These are phyloP conservation scores for Yponomeuta malinellus DNA, from an alignment of 2,888 invertebrate genomes.

Conservation along the genomic window DNA sequence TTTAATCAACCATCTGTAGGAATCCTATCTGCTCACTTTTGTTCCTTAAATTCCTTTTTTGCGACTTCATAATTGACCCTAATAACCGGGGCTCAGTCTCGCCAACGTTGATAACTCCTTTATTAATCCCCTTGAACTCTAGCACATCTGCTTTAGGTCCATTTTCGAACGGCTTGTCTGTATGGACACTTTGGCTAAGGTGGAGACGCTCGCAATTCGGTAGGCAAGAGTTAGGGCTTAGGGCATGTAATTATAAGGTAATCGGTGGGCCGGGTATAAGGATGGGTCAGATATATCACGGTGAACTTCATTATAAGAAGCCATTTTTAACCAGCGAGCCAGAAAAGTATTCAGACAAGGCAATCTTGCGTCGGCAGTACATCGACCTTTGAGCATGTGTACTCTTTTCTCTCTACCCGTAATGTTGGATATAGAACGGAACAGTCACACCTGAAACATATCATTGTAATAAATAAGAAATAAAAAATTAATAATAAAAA, in stretches of 20 bases:
- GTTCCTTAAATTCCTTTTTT: conserved; percentile 47
- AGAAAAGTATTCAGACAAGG: conserved; percentile 30
- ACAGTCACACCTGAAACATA: too few species aligned
- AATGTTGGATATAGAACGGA: too few species aligned
- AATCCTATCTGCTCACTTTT: conserved; percentile 48
- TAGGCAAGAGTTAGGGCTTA: conserved; percentile 30
- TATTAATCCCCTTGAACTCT: neutral
- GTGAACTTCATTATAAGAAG: conserved; percentile 26
- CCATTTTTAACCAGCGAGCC: neutral
- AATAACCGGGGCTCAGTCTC: conserved; percentile 52
- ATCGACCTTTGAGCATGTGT: too few species aligned
- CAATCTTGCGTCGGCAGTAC: conserved; percentile 8
- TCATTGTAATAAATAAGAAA: too few species aligned
- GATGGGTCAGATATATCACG: conserved; percentile 66
- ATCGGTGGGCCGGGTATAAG: conserved; percentile 54
- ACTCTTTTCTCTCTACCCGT: too few species aligned
- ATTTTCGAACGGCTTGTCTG: conserved; percentile 17
- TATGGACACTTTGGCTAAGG: neutral
- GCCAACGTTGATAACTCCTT: neutral
- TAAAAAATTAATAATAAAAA: too few species aligned
- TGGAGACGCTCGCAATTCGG: conserved; percentile 40
- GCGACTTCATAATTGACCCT: conserved; percentile 68
- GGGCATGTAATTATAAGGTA: conserved; percentile 65
- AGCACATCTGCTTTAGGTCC: neutral
- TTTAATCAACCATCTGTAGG: conserved; percentile 60